Evolutionary conservation across 1,140 invertebrate genomes (phyloP), one percentile per base, ranked within the genome.

Genomic region (Aphaenogaster ashmeadi): DNA sequence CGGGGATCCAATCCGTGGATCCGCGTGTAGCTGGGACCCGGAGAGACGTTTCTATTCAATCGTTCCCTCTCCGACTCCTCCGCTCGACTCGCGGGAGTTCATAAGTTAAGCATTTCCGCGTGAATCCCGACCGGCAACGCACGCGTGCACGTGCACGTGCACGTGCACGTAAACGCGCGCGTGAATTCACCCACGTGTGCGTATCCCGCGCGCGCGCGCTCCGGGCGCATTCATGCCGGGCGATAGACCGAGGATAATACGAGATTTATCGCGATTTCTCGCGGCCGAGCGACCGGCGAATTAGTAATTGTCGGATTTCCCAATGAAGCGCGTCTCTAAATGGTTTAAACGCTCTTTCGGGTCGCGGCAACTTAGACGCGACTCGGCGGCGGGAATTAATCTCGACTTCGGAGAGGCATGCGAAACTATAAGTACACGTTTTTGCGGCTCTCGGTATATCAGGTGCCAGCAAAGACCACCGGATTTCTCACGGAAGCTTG

Each of bases 31-130:
- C 75, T 74, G 67, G 67, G 58, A 50, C 89, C 83, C 89, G 75
- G 67, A 90, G 89, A 90, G 89, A 90, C 88, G 85, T 89, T 90
- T 90, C 88, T 90, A 90, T 90, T 90, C 78, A 90, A 56, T 33
- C 50, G 60, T 71, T 78, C 44, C 21, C 86, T 21, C 67, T 86
- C 6, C 75, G 27, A 27, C 13, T 47, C 66, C 38, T 58, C 67
- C 75, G 88, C 88, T 54, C 88, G 89, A 52, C 50, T 56, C 18
- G 78, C 64, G 78, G 80, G 89, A 86, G 89, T 88, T 90, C 89
- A 88, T 88, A 88, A 90, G 89, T 86, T 90, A 88, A 90, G 80
- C 89, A 81, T 90, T 88, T 90, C 88, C 89, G 88, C 85, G 80
- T 90, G 80, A 71, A 90, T 89, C 87, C 85, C 50, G 71, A 54